Percentiles rank a stretch among this genome's conserved stretches.
These are phyloP conservation scores for Choristoneura fumiferana DNA, from an alignment of 1,140 invertebrate species.

Conservation along the genomic window DNA sequence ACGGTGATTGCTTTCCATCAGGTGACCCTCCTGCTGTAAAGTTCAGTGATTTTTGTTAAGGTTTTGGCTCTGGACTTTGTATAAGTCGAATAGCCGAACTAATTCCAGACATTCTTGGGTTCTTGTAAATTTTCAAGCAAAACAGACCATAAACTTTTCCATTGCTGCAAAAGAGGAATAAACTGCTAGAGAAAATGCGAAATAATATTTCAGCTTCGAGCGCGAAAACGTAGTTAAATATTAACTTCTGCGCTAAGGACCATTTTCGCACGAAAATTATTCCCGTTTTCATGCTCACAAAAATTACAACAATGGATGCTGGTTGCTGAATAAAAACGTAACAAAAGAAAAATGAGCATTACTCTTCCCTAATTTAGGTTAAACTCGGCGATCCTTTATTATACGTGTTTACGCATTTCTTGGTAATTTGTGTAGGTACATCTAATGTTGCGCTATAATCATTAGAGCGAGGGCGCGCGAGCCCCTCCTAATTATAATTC, in stretches of 20 bases:
- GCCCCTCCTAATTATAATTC: conserved; percentile 53
- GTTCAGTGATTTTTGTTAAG: too few relatives aligned
- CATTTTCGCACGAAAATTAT: not conserved
- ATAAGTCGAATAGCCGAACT: not conserved
- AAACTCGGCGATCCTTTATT: conserved; percentile 51
- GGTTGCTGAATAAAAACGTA: conserved; percentile 20
- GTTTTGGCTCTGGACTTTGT: too few relatives aligned
- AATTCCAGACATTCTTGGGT: not conserved
- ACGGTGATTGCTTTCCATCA: too few relatives aligned
- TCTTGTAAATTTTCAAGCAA: not conserved
- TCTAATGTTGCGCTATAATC: conserved; percentile 55
- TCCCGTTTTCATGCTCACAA: not conserved
- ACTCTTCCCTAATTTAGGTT: conserved; percentile 42
- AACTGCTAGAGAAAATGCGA: not conserved
- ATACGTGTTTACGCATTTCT: conserved; percentile 62
- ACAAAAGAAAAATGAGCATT: conserved; percentile 28
- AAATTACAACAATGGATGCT: conserved; percentile 11
- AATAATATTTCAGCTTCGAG: not conserved
- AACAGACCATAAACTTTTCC: not conserved
- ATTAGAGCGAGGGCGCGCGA: conserved; percentile 40
- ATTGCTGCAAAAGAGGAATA: not conserved
- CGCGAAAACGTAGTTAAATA: not conserved
- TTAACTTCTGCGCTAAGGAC: conserved; percentile 1
- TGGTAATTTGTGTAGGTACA: conserved; percentile 52
- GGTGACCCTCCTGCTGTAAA: too few relatives aligned